phyloP scores from a whole-genome alignment of 2,797 vertebrate species.

The Sternarchorhynchus goeldii region DNA sequence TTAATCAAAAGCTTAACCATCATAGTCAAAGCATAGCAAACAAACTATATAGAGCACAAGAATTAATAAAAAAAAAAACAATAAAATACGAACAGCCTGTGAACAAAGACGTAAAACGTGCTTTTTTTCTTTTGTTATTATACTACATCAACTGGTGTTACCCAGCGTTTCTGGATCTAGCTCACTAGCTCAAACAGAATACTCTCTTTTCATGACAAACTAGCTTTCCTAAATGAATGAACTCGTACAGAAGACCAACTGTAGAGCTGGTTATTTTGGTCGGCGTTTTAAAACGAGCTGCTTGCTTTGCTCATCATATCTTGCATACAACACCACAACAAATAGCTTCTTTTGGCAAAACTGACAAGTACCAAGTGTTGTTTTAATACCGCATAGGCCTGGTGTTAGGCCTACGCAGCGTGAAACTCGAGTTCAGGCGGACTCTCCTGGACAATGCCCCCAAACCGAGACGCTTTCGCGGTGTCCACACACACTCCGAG shows the following conservation, averaged over 20 bases:
- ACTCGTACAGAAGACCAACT: neutral
- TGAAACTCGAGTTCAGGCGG: conserved; percentile 50
- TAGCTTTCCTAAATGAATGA: conserved; percentile 20
- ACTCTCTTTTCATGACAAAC: neutral
- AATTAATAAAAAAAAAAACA: neutral
- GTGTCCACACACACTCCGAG: conserved; percentile 31
- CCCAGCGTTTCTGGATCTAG: neutral
- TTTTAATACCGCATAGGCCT: conserved; percentile 64
- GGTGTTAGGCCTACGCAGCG: conserved; percentile 63
- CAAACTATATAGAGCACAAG: too few species aligned
- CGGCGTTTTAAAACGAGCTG: neutral
- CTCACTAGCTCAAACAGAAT: neutral
- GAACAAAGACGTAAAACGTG: too few species aligned
- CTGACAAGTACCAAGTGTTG: neutral
- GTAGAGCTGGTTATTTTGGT: too few species aligned
- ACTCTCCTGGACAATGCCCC: conserved; percentile 57
- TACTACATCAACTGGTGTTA: too few species aligned
- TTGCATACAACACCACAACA: neutral
- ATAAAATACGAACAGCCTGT: neutral
- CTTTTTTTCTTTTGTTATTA: neutral
- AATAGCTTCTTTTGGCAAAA: neutral
- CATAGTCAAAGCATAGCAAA: too few species aligned
- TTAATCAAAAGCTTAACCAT: too few species aligned
- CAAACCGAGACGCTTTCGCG: conserved; percentile 9
- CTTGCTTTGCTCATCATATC: neutral